phyloP scores from a whole-genome alignment of 2,113 vertebrate genomes.

The Dasyprocta punctata region DNA sequence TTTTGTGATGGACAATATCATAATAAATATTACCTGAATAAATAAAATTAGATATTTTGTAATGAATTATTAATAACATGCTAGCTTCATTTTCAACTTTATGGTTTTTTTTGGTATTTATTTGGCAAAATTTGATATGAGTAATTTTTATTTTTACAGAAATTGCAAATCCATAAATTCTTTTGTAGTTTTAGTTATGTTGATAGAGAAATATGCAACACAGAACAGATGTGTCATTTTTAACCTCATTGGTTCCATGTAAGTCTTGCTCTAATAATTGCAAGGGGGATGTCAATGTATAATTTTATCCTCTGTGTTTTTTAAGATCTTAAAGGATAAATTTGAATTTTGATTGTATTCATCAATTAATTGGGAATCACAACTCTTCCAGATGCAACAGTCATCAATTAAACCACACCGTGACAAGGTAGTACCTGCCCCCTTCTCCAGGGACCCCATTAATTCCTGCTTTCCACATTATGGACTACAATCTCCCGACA shows the following conservation, averaged over 20 bases:
- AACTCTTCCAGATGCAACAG: conserved; percentile 55
- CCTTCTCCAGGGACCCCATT: background rate
- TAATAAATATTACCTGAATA: background rate
- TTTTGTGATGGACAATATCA: background rate
- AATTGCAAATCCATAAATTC: background rate
- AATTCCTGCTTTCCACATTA: background rate
- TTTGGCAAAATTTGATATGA: background rate
- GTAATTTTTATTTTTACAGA: background rate
- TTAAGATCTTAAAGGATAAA: conserved; percentile 63
- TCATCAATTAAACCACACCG: background rate
- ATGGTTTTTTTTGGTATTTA: background rate
- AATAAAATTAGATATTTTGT: background rate
- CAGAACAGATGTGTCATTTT: background rate
- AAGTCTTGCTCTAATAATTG: background rate
- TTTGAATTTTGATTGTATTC: conserved; percentile 70
- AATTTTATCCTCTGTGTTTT: conserved; percentile 48
- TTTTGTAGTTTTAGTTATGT: background rate
- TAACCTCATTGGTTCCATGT: background rate
- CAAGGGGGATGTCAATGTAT: background rate
- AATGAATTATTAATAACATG: background rate
- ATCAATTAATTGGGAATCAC: conserved; percentile 69
- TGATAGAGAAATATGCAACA: background rate
- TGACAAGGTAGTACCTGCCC: background rate
- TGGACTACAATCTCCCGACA: background rate
- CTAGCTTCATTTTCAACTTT: background rate